Percentiles rank a stretch among this genome's conserved stretches.
phyloP scores from a whole-genome alignment of 2,888 invertebrate species.

The Laothoe populi region DNA sequence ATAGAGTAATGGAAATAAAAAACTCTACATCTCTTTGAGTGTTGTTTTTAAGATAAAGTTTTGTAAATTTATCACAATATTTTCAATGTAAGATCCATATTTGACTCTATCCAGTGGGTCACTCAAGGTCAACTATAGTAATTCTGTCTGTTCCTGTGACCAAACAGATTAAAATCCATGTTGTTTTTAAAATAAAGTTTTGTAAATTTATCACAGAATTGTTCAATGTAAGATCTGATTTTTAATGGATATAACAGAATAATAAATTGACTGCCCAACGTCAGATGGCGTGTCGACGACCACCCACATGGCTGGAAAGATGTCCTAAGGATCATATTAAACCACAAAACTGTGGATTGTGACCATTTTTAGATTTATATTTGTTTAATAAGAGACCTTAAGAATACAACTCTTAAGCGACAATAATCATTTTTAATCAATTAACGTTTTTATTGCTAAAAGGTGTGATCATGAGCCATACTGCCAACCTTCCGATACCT shows the following conservation, averaged over 20 bases:
- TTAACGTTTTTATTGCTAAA: too few relatives aligned
- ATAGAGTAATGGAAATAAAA: background rate
- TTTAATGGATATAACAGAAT: constrained; percentile 6
- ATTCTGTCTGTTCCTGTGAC: too few relatives aligned
- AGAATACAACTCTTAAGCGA: too few relatives aligned
- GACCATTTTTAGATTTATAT: background rate
- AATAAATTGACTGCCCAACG: constrained; percentile 5
- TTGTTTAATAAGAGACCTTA: background rate
- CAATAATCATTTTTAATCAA: too few relatives aligned
- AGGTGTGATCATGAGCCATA: background rate
- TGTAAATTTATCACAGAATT: background rate
- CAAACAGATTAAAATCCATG: too few relatives aligned
- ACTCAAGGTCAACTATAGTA: too few relatives aligned
- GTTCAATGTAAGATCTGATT: constrained; percentile 1
- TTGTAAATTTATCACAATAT: background rate
- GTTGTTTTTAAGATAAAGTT: background rate
- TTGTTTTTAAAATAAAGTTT: background rate
- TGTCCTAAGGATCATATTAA: background rate
- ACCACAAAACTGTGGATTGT: background rate
- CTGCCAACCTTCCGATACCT: background rate
- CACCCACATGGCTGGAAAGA: constrained; percentile 1
- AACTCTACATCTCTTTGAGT: background rate
- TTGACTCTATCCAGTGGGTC: too few relatives aligned
- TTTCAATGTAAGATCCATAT: background rate
- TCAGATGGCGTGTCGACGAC: constrained; percentile 3